Conservation (phyloP, 2,113 vertebrate species). For the Aegypius monachus region DNA sequence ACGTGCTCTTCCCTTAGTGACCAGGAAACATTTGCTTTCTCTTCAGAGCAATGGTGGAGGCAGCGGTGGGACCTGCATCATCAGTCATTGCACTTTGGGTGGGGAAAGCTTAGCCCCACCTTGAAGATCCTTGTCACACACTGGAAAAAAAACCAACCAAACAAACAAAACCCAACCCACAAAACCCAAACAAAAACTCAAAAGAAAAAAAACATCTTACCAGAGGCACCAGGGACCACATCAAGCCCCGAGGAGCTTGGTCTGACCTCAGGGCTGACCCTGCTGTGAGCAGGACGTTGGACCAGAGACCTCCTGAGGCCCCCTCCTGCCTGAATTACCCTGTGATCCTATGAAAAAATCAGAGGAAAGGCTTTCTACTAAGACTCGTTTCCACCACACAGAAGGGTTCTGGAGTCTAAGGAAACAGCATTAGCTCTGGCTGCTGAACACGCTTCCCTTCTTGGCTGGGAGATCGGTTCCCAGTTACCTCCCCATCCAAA, state of each 20-base stretch:
- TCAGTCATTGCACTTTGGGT: background rate
- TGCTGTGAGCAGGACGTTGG: accelerated
- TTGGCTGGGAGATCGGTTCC: background rate
- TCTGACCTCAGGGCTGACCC: background rate
- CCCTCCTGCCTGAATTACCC: background rate
- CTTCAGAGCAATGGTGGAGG: background rate
- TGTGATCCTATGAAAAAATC: background rate
- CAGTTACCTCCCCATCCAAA: background rate
- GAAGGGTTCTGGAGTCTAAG: background rate
- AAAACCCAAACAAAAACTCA: too few species aligned
- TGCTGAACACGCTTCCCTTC: background rate
- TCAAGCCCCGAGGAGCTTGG: background rate
- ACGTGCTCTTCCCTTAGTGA: background rate
- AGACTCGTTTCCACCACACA: background rate
- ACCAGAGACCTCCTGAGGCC: background rate
- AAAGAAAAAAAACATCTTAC: background rate
- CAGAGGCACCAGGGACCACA: background rate
- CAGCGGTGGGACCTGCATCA: background rate
- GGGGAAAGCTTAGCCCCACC: background rate
- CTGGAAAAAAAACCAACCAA: background rate
- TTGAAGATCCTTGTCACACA: background rate
- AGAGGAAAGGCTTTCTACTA: background rate
- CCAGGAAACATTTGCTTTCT: background rate
- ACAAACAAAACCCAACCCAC: too few species aligned
- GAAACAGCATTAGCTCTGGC: background rate